phyloP scores from a whole-genome alignment of 2,797 vertebrate species.

The Thalassophryne amazonica region DNA sequence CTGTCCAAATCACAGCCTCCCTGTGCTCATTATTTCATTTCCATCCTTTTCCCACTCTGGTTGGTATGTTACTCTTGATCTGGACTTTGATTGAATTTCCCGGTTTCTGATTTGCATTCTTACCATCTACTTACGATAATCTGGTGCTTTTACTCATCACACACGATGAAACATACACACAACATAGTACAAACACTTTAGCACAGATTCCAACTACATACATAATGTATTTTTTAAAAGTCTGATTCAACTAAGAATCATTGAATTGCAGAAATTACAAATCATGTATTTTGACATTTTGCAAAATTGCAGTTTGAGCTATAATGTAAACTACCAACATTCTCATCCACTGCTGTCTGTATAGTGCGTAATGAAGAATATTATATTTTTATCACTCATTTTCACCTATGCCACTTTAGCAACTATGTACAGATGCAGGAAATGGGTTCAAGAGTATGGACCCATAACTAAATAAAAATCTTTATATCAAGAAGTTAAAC shows the following conservation, averaged over 20 bases:
- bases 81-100: constrained; percentile 27
- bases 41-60: constrained; percentile 45
- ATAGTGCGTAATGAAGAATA: too few relatives aligned
- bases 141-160: constrained; percentile 7
- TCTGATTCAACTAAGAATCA: neutral
- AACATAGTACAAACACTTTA: neutral
- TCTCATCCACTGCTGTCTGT: too few relatives aligned
- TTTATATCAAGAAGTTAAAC: neutral
- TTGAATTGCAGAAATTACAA: neutral
- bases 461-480: neutral
- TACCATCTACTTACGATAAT: constrained; percentile 12
- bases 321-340: too few relatives aligned
- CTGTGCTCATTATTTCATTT: constrained; percentile 57
- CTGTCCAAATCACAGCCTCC: constrained; percentile 28
- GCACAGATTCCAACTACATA: neutral
- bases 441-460: neutral
- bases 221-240: neutral
- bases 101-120: constrained; percentile 25
- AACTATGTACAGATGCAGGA: too few relatives aligned
- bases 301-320: too few relatives aligned
- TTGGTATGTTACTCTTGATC: constrained; percentile 32
- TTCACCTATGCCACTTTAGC: too few relatives aligned
- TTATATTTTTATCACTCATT: too few relatives aligned
- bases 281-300: too few relatives aligned
- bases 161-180: neutral